Conservation (phyloP, 2,113 vertebrate genomes). For the Passer montanus region DNA sequence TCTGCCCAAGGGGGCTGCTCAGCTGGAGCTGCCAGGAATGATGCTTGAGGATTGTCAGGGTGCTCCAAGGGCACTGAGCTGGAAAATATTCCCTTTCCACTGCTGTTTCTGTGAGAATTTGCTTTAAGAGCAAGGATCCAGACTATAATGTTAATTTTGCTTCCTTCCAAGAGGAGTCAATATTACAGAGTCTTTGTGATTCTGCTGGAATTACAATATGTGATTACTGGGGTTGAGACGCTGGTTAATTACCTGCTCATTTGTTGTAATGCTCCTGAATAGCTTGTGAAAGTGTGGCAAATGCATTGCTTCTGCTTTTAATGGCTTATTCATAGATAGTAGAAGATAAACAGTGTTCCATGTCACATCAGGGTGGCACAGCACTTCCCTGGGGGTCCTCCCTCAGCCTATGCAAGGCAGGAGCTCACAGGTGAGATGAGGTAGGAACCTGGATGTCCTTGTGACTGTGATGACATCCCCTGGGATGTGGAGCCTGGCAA, state of each 20-base stretch:
- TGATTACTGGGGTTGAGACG: slow-evolving; percentile 15
- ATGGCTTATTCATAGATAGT: background rate
- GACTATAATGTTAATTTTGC: background rate
- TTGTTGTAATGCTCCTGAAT: slow-evolving; percentile 39
- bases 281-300: slow-evolving; percentile 4
- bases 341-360: background rate
- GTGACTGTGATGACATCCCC: background rate
- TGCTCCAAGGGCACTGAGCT: background rate
- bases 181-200: background rate
- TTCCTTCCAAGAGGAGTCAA: background rate
- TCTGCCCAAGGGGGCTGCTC: background rate
- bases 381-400: background rate
- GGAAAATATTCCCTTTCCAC: background rate
- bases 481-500: background rate
- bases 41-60: background rate
- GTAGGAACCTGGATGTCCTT: background rate
- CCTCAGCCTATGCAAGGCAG: background rate
- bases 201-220: background rate
- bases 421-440: background rate
- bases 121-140: background rate
- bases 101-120: background rate
- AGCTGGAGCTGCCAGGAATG: background rate
- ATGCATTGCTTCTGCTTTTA: slow-evolving; percentile 23
- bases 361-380: background rate
- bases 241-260: slow-evolving; percentile 48